These are phyloP conservation scores for Netelia inedita DNA, from an alignment of 2,888 invertebrate species.

Conservation along the genomic window DNA sequence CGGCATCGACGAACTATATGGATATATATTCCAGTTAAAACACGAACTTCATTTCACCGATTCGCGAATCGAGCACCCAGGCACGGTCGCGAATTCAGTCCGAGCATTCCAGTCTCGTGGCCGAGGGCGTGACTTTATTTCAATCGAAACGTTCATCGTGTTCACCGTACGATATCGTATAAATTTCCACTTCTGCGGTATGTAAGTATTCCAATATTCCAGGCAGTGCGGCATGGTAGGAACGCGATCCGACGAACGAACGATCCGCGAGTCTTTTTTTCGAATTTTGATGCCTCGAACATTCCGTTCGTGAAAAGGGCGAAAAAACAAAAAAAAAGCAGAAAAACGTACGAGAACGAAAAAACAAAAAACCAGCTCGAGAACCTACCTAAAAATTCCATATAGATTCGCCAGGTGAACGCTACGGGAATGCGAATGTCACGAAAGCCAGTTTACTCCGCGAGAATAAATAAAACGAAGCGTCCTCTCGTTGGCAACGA, in stretches of 20 bases:
- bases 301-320: too few species aligned
- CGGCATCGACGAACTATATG: background rate
- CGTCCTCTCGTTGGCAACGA: background rate
- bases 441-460: background rate
- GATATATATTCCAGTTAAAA: background rate
- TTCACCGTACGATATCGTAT: background rate
- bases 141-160: conserved; percentile 49
- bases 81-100: conserved; percentile 66
- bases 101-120: conserved; percentile 61
- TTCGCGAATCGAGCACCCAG: background rate
- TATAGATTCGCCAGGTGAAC: background rate
- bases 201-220: conserved; percentile 17
- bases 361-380: too few species aligned
- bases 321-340: background rate
- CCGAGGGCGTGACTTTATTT: conserved; percentile 64
- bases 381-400: background rate
- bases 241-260: conserved; percentile 9
- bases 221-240: background rate
- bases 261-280: conserved; percentile 1
- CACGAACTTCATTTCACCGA: conserved; percentile 9
- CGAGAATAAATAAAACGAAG: conserved; percentile 29
- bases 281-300: background rate
- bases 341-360: background rate
- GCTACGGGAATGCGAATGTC: background rate
- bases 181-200: background rate